Evolutionary conservation across 1,140 invertebrate species (phyloP).

Genomic region (Drosophila kohkoa): DNA sequence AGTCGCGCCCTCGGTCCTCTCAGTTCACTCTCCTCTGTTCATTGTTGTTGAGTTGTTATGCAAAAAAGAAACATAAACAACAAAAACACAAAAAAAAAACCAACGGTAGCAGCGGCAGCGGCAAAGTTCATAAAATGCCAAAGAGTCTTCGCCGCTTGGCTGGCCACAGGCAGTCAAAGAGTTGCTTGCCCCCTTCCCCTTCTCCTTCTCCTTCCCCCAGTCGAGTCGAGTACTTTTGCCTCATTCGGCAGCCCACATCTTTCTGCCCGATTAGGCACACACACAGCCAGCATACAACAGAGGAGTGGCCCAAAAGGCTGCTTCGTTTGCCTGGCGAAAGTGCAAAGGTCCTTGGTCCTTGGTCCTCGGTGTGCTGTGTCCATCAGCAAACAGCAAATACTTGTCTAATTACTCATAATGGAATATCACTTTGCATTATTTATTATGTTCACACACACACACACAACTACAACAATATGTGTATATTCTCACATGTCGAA

Average conservation of each 20-base stretch:
- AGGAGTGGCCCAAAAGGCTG: neutral
- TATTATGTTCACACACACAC: neutral
- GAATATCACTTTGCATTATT: constrained; percentile 35
- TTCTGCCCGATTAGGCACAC: constrained; percentile 50
- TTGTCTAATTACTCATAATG: constrained; percentile 42
- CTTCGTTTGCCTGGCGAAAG: neutral
- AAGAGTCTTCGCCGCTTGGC: constrained; percentile 25
- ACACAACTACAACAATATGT: neutral
- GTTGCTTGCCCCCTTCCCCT: neutral
- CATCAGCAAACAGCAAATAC: constrained; percentile 11
- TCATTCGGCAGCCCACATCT: constrained; percentile 16
- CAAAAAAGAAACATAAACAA: constrained; percentile 50
- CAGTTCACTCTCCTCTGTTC: no score
- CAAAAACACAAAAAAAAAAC: no score
- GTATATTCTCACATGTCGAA: no score
- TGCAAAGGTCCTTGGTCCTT: neutral
- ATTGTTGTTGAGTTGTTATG: constrained; percentile 23
- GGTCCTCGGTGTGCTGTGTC: neutral
- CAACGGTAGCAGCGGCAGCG: constrained; percentile 8
- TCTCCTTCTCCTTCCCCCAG: neutral
- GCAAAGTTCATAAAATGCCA: constrained; percentile 45
- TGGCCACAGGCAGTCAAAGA: constrained; percentile 22
- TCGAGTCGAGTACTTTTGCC: no score
- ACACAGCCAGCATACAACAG: constrained; percentile 7
- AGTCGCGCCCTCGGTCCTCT: constrained; percentile 2